phyloP scores from a whole-genome alignment of 1,140 invertebrate genomes.

The Tribolium madens region DNA sequence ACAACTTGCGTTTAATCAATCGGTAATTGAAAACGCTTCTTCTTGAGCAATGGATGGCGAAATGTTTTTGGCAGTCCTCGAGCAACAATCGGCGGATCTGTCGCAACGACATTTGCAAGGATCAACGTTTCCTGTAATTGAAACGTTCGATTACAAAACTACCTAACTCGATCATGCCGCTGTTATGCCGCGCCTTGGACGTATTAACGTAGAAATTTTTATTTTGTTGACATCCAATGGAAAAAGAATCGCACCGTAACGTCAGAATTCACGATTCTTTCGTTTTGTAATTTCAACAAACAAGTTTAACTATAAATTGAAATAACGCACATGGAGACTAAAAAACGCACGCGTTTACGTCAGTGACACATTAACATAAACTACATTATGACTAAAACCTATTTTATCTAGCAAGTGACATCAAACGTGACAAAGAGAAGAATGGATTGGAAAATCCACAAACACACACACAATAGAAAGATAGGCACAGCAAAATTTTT shows the following conservation, averaged over 20 bases:
- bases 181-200: background rate
- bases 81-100: conserved; percentile 41
- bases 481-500: no score
- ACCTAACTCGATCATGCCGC: conserved; percentile 10
- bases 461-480: background rate
- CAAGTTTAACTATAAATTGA: background rate
- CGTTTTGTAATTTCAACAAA: background rate
- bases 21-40: conserved; percentile 27
- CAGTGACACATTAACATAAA: background rate
- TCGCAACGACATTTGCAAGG: conserved; percentile 39
- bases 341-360: background rate
- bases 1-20: conserved; percentile 40
- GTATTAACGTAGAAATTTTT: background rate
- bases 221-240: background rate
- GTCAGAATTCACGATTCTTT: background rate
- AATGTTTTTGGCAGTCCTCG: conserved; percentile 2
- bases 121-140: conserved; percentile 40
- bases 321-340: background rate
- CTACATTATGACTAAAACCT: background rate
- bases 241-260: background rate
- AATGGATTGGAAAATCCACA: background rate
- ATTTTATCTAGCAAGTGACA: background rate
- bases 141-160: conserved; percentile 44
- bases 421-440: background rate
- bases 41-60: background rate